Evolutionary conservation across 2,888 invertebrate genomes (phyloP).

Genomic region (Cerastoderma edule): DNA sequence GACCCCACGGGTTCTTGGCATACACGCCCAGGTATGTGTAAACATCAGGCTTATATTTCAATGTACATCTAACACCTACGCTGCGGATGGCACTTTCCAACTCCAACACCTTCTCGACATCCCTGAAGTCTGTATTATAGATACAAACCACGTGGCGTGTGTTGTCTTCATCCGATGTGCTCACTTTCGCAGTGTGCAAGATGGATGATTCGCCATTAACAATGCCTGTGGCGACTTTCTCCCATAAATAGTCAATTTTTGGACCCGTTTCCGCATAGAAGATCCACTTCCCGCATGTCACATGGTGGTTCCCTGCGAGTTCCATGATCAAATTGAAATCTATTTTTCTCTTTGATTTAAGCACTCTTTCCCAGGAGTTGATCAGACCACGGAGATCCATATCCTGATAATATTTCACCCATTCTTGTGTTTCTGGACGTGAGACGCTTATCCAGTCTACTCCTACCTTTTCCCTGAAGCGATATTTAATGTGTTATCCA

Average conservation of each 20-base stretch:
- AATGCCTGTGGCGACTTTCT: conserved; percentile 52
- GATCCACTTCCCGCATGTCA: conserved; percentile 63
- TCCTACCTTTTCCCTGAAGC: not conserved
- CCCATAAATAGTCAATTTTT: conserved; percentile 65
- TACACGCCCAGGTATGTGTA: conserved; percentile 63
- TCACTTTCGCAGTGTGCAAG: conserved; percentile 45
- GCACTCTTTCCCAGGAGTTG: conserved; percentile 50
- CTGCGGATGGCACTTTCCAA: conserved; percentile 57
- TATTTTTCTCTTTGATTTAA: conserved; percentile 39
- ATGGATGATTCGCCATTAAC: conserved; percentile 37
- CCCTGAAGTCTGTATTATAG: conserved; percentile 59
- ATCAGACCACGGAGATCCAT: conserved; percentile 36
- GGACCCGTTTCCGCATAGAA: conserved; percentile 57
- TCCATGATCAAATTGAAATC: conserved; percentile 51
- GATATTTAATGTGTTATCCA: not conserved
- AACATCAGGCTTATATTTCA: conserved; percentile 67
- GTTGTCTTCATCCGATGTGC: conserved; percentile 21
- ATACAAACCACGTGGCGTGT: conserved; percentile 63
- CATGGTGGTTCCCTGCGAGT: conserved; percentile 52
- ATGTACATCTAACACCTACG: conserved; percentile 55
- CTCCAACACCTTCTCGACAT: conserved; percentile 55
- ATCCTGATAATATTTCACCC: not conserved
- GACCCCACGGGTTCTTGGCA: conserved; percentile 50
- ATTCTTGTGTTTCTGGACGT: not conserved
- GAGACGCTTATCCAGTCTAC: not conserved